Evolutionary conservation across 2,888 invertebrate species (phyloP).

Genomic region (Halictus ligatus): DNA sequence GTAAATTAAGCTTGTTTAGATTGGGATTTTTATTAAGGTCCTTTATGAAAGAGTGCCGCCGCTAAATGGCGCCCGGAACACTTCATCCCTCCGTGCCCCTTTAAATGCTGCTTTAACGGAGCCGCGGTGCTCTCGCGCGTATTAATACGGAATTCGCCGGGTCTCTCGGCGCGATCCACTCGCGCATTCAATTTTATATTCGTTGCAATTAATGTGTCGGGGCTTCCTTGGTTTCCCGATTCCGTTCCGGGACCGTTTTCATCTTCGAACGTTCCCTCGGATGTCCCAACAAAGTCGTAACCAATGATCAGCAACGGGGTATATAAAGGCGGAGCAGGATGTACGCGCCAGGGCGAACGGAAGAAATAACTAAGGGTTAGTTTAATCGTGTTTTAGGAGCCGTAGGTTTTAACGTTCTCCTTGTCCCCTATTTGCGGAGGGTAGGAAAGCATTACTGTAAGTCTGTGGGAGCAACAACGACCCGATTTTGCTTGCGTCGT

Average conservation of each 20-base stretch:
- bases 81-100: slow-evolving; percentile 62
- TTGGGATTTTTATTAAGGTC: slow-evolving; percentile 84
- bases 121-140: slow-evolving; percentile 13
- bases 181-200: background rate
- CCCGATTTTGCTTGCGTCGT: slow-evolving; percentile 7
- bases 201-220: background rate
- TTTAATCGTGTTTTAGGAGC: slow-evolving; percentile 80
- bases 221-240: background rate
- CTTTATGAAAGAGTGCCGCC: slow-evolving; percentile 80
- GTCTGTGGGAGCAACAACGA: slow-evolving; percentile 18
- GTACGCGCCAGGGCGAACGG: slow-evolving; percentile 60
- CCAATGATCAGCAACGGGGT: slow-evolving; percentile 74
- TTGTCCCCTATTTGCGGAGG: slow-evolving; percentile 54
- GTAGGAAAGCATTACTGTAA: slow-evolving; percentile 31
- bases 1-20: slow-evolving; percentile 85
- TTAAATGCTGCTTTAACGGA: slow-evolving; percentile 46
- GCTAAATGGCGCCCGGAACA: slow-evolving; percentile 79
- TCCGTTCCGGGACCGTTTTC: background rate
- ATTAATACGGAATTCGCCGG: background rate
- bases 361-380: slow-evolving; percentile 82
- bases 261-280: slow-evolving; percentile 62
- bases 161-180: background rate
- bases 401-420: slow-evolving; percentile 62
- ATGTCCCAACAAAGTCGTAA: slow-evolving; percentile 79
- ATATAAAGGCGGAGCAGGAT: slow-evolving; percentile 53